A percentile compares a stretch with the other conserved stretches of the same genome.
phyloP scores from a whole-genome alignment of 2,797 vertebrate species.

The Remorina albescens region DNA sequence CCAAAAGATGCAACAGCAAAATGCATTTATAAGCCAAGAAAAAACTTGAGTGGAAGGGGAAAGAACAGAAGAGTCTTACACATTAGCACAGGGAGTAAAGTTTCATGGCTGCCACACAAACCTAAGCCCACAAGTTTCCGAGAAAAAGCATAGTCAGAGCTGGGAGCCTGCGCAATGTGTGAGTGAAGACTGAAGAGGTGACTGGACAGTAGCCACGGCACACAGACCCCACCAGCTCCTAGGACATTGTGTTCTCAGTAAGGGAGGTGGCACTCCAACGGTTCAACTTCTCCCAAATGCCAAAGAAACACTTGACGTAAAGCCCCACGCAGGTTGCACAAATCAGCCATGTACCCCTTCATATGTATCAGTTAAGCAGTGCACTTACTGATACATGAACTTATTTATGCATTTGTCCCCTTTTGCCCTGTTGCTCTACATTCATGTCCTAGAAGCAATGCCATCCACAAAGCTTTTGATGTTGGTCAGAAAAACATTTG shows the following conservation, averaged over 20 bases:
- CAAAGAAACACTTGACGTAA: conserved; percentile 59
- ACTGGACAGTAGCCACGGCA: conserved; percentile 73
- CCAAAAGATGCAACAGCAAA: conserved; percentile 25
- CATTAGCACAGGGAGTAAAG: conserved; percentile 58
- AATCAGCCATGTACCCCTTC: background rate
- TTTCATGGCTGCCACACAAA: conserved; percentile 70
- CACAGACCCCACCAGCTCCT: conserved; percentile 45
- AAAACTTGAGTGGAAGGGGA: conserved; percentile 52
- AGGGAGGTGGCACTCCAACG: conserved; percentile 54
- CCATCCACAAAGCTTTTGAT: background rate
- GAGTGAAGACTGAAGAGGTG: conserved; percentile 55
- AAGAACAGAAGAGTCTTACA: conserved; percentile 57
- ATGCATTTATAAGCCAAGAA: conserved; percentile 44
- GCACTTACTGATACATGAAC: too few relatives aligned
- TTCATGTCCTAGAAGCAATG: background rate
- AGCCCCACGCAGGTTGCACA: conserved; percentile 38
- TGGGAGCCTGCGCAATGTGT: conserved; percentile 52
- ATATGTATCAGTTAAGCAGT: background rate
- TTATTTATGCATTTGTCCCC: too few relatives aligned
- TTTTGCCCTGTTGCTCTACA: background rate
- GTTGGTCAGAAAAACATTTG: background rate
- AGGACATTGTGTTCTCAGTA: conserved; percentile 83
- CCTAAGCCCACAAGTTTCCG: conserved; percentile 70
- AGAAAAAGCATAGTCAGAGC: conserved; percentile 60
- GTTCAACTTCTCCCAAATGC: conserved; percentile 65